Conservation (phyloP, 2,113 vertebrate genomes). For the Alligator sinensis region DNA sequence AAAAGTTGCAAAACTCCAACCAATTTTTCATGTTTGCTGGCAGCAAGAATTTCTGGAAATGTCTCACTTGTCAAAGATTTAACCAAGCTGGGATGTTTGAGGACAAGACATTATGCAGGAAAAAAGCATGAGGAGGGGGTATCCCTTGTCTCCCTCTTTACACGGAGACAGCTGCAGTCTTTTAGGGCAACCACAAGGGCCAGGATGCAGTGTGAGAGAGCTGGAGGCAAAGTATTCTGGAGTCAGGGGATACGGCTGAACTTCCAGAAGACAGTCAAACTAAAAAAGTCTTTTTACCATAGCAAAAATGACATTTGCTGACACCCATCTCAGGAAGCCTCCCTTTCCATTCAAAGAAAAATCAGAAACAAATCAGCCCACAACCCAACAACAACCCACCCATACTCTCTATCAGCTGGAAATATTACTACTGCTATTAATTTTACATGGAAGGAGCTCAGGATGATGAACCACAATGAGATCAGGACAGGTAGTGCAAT, state of each 20-base stretch:
- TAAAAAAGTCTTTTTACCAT: not conserved
- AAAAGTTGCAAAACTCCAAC: not conserved
- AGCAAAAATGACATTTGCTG: not conserved
- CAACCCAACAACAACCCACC: not conserved
- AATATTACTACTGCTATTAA: not conserved
- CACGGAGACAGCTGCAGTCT: not conserved
- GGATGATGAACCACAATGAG: not conserved
- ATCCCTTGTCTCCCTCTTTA: constrained; percentile 12
- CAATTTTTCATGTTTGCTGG: constrained; percentile 47
- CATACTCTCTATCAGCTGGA: not conserved
- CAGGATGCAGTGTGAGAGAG: not conserved
- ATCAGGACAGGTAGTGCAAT: not conserved
- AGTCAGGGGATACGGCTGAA: constrained; percentile 47
- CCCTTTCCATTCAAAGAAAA: rapidly evolving
- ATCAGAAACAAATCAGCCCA: not conserved
- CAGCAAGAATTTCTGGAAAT: constrained; percentile 51
- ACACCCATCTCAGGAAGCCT: not conserved
- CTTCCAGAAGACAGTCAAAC: not conserved
- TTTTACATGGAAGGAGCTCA: not conserved
- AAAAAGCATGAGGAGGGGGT: not conserved
- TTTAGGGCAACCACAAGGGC: not conserved
- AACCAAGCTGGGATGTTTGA: constrained; percentile 52
- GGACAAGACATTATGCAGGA: not conserved
- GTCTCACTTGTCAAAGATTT: constrained; percentile 49
- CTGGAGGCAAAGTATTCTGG: not conserved